Percentiles rank a stretch among this genome's conserved stretches.
Evolutionary conservation across 2,797 vertebrate species (phyloP).

Genomic region (Scolopax rusticola): DNA sequence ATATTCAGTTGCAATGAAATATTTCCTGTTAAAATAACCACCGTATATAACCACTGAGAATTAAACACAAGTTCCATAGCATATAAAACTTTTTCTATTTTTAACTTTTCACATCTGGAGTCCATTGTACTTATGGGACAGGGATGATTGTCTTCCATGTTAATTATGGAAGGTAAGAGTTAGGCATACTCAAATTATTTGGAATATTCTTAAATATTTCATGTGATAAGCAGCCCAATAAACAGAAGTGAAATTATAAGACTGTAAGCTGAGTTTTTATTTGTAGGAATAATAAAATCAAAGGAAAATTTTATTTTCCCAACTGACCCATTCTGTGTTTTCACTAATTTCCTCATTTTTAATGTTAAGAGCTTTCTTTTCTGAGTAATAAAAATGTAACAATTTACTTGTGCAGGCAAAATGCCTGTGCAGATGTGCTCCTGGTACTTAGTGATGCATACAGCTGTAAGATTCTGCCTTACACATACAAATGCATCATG

Average conservation of each 20-base stretch:
- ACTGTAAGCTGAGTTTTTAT: neutral
- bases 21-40: neutral
- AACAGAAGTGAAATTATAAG: neutral
- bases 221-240: neutral
- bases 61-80: neutral
- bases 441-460: neutral
- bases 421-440: neutral
- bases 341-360: neutral
- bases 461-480: constrained; percentile 16
- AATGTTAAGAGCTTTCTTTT: neutral
- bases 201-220: neutral
- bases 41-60: neutral
- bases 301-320: neutral
- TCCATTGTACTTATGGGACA: neutral
- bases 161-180: neutral
- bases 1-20: neutral
- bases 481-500: neutral
- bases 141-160: neutral
- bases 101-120: neutral
- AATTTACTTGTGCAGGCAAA: neutral
- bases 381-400: neutral
- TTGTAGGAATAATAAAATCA: neutral
- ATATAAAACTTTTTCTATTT: neutral
- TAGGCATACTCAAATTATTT: neutral
- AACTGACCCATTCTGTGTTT: neutral